Evolutionary conservation across 1,140 invertebrate genomes (phyloP).

Genomic region (Ceratoteleas bidentatus): DNA sequence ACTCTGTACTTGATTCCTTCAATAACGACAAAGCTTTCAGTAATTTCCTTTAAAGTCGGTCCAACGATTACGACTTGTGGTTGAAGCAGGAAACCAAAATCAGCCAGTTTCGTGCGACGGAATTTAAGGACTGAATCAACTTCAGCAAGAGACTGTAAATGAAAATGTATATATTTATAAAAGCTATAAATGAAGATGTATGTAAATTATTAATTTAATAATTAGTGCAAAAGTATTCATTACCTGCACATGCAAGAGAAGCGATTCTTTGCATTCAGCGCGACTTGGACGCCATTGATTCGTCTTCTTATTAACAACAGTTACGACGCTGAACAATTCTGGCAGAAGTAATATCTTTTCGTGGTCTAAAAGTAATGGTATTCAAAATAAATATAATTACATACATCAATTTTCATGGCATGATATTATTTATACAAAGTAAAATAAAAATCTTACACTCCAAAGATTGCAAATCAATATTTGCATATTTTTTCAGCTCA

Average conservation of each 20-base stretch:
- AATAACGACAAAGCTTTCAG: not conserved
- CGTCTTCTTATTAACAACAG: not conserved
- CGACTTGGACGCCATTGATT: slow-evolving; percentile 11
- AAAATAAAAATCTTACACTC: not conserved
- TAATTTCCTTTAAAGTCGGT: not conserved
- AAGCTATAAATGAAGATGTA: not conserved
- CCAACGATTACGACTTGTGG: not conserved
- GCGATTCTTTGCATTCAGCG: slow-evolving; percentile 4
- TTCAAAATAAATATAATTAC: not conserved
- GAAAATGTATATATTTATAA: not conserved
- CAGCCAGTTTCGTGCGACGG: not conserved
- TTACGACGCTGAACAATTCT: not conserved
- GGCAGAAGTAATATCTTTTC: not conserved
- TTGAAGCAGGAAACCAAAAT: not conserved
- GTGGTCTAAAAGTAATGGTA: not conserved
- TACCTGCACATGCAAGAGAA: not conserved
- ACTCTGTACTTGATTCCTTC: not conserved
- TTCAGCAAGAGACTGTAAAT: not conserved
- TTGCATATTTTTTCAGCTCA: not conserved
- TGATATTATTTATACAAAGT: not conserved
- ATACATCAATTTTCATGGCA: not conserved
- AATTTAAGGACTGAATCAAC: not conserved
- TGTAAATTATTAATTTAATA: not conserved
- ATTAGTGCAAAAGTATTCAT: not conserved
- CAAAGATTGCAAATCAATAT: not conserved